Evolutionary conservation across 2,113 vertebrate genomes (phyloP).

Genomic region (Grammomys surdaster): DNA sequence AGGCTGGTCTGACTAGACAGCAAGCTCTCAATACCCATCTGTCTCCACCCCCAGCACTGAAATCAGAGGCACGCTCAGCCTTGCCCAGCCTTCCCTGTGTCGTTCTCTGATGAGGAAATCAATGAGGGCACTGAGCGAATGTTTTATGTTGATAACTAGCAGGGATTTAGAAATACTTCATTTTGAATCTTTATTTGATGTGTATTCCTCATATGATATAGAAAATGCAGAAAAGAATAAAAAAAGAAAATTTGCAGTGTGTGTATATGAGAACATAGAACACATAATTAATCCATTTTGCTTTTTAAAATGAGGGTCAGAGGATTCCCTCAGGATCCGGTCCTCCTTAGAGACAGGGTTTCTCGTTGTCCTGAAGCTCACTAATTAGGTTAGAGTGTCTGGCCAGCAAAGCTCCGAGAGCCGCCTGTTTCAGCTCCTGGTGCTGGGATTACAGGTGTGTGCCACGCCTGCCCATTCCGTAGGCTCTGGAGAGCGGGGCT

Average conservation of each 20-base stretch:
- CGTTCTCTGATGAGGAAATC: conserved; percentile 35
- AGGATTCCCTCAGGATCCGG: background rate
- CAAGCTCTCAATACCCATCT: background rate
- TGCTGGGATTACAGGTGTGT: background rate
- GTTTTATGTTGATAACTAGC: background rate
- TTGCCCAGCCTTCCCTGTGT: background rate
- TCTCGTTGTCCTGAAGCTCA: background rate
- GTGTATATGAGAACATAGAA: background rate
- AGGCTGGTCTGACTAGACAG: background rate
- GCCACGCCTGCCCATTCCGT: no score
- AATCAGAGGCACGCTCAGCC: background rate
- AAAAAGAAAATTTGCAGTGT: background rate
- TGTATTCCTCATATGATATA: background rate
- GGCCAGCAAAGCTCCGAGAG: background rate
- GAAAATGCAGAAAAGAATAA: conserved; percentile 39
- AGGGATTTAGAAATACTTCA: conserved; percentile 5
- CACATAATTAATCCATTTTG: conserved; percentile 52
- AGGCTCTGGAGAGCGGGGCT: background rate
- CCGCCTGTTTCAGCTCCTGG: background rate
- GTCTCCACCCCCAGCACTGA: background rate
- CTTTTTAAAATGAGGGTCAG: background rate
- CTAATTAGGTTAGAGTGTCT: no score
- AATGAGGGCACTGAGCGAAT: background rate
- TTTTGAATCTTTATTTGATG: conserved; percentile 54
- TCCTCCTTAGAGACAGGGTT: background rate